phyloP scores from a whole-genome alignment of 2,113 vertebrate genomes.

The Centropristis striata region DNA sequence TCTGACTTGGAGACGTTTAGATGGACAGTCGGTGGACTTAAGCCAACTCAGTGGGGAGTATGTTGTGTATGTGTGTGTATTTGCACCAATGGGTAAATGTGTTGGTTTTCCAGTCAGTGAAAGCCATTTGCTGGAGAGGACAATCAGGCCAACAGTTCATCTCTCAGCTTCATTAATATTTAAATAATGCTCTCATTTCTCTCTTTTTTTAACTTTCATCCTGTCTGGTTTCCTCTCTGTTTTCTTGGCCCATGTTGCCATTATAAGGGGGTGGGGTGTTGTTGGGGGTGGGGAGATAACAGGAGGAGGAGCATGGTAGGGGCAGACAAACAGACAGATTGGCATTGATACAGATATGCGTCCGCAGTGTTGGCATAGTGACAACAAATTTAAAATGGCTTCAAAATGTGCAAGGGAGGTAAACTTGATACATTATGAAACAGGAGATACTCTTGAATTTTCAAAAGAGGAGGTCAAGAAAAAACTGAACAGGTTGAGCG shows the following conservation, averaged over 20 bases:
- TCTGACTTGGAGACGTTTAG: conserved; percentile 36
- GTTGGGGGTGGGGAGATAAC: background rate
- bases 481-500: background rate
- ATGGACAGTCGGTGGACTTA: conserved; percentile 31
- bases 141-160: conserved; percentile 22
- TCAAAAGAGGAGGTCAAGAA: background rate
- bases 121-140: conserved; percentile 15
- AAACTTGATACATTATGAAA: background rate
- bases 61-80: background rate
- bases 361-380: background rate
- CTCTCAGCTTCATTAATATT: conserved; percentile 7
- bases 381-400: background rate
- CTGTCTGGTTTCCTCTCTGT: background rate
- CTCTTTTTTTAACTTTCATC: background rate
- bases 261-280: background rate
- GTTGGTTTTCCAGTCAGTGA: conserved; percentile 15
- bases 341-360: background rate
- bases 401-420: background rate
- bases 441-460: background rate
- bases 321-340: background rate
- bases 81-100: background rate
- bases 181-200: conserved; percentile 4
- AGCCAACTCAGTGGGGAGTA: conserved; percentile 20
- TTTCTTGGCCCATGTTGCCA: background rate
- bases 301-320: background rate